Evolutionary conservation across 2,888 invertebrate species (phyloP), one percentile per base, ranked within the genome.

Genomic region (Exocentrus adspersus): DNA sequence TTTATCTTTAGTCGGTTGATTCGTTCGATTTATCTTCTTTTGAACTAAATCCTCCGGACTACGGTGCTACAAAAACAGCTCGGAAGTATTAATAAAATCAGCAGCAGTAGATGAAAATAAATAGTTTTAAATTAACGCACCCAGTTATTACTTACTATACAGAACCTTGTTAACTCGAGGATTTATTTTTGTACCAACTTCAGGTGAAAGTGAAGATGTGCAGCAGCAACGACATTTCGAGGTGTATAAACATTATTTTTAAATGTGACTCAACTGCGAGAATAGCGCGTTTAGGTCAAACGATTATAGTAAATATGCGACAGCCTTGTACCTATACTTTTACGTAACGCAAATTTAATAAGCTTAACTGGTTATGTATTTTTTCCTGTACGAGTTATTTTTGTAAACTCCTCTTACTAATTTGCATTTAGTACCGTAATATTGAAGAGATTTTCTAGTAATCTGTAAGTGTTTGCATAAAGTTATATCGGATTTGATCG

Each of bases 171-270:
- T 48, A 16, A 20, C 48, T 5, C 10, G 14, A 14, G 32, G 37
- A 51, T 51, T 6, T 7, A 2, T 17, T 32, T 30, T 32, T 51
- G 48, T 20, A n/a, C n/a, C 19, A 9, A 9, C 12, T 51, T 6
- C 17, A 51, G 51, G 51, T 51, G 51, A 51, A 51, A 51, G 51
- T 51, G 32, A 32, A 9, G 51, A 51, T 32, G n/a, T 51, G 32
- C 51, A 51, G 32, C 51, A 51, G 12, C 17, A 24, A 12, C 17
- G 32, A 32, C 51, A 51, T 51, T 32, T 51, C 14, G 16, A 30
- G 30, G 3, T 37, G 12, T 51, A 24, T 21, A 48, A 48, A 48
- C 12, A 48, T 48, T 24, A 48, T 48, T 48, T 24, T 48, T 20
- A 30, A 51, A 19, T 51, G 37, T 30, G 19, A 48, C 14, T 14